These are phyloP conservation scores for Tenodera sinensis DNA, from an alignment of 2,888 invertebrate species.

Conservation along the genomic window DNA sequence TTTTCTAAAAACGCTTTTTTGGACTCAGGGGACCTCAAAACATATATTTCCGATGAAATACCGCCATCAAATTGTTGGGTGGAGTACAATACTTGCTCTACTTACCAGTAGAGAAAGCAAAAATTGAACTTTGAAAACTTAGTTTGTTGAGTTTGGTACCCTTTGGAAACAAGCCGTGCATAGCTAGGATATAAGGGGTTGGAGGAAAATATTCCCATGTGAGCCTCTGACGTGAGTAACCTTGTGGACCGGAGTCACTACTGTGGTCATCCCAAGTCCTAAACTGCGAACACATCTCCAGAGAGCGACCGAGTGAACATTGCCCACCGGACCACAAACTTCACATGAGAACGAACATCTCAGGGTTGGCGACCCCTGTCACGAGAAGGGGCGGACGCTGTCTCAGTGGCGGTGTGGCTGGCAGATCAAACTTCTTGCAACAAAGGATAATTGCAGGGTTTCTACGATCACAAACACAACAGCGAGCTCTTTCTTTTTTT, in stretches of 20 bases:
- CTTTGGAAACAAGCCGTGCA: too few relatives aligned
- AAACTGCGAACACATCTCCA: not conserved
- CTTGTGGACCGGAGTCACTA: not conserved
- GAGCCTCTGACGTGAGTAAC: too few relatives aligned
- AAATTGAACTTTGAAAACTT: too few relatives aligned
- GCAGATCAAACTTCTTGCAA: not conserved
- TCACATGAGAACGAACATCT: not conserved
- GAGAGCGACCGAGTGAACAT: not conserved
- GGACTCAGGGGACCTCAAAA: too few relatives aligned
- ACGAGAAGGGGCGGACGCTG: not conserved
- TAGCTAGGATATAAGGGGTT: too few relatives aligned
- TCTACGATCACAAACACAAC: not conserved
- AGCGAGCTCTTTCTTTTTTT: not conserved
- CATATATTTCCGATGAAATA: too few relatives aligned
- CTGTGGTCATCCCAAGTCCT: not conserved
- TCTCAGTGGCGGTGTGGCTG: not conserved
- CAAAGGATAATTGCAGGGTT: not conserved
- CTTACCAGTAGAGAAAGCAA: too few relatives aligned
- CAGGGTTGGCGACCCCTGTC: not conserved
- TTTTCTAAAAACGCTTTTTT: too few relatives aligned
- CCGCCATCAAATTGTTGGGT: too few relatives aligned
- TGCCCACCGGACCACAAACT: not conserved
- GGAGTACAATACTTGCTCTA: too few relatives aligned
- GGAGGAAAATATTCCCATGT: too few relatives aligned
- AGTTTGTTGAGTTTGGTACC: too few relatives aligned